A percentile compares a stretch with the other conserved stretches of the same genome.
Conservation (phyloP, 2,797 vertebrate species). For the Myoxocephalus aenaeus region DNA sequence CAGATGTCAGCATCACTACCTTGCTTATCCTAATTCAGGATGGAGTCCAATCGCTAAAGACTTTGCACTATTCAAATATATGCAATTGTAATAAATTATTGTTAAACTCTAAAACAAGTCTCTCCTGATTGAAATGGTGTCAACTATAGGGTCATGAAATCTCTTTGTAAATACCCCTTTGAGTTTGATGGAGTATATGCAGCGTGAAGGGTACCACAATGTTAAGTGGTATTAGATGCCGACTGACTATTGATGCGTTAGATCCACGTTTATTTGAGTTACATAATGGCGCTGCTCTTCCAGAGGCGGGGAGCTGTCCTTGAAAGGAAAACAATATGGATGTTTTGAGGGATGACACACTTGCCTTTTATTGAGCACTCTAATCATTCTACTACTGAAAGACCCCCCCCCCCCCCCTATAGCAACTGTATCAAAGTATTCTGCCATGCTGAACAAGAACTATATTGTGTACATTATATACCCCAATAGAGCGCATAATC, state of each 20-base stretch:
- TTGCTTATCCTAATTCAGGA: too few species aligned
- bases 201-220: constrained; percentile 63
- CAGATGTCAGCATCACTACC: too few species aligned
- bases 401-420: constrained; percentile 1
- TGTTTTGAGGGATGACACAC: constrained; percentile 42
- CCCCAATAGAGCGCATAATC: not conserved
- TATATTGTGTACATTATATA: constrained; percentile 9
- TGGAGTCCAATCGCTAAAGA: too few species aligned
- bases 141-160: constrained; percentile 19
- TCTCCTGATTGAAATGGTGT: not conserved
- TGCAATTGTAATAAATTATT: too few species aligned
- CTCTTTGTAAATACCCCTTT: constrained; percentile 19
- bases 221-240: constrained; percentile 67
- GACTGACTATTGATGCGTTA: constrained; percentile 54
- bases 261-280: constrained; percentile 47
- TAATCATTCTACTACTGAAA: constrained; percentile 23
- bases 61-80: too few species aligned
- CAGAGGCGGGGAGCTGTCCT: constrained; percentile 21
- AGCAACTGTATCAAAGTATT: constrained; percentile 3
- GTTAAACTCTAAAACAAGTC: too few species aligned
- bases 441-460: not conserved
- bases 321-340: constrained; percentile 60
- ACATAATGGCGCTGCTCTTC: constrained; percentile 41
- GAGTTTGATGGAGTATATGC: constrained; percentile 17
- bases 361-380: constrained; percentile 27